Base-by-base conservation (phyloP, 2,888 invertebrate genomes). In the Linnaemya vulpina region DNA sequence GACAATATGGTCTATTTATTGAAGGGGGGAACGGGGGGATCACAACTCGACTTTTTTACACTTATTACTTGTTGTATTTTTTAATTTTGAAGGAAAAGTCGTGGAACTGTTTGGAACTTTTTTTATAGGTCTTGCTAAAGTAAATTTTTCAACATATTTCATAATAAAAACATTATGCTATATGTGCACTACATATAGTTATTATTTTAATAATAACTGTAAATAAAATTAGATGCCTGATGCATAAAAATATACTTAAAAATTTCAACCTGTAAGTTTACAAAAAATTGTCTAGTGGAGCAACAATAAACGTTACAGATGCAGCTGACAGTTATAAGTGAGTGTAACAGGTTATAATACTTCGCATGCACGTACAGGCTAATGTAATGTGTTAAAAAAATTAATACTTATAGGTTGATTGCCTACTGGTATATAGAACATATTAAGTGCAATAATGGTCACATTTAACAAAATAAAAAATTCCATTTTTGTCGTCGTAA, bases 1-100 rank as follows among this genome's bases (percentile, higher is more conserved):
- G 60, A 60, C 35, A 60, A 60, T 60, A 38, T 60, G 35, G 35
- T 17, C 38, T 60, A 35, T 38, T 60, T 60, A 35, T 60, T 60
- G 60, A 60, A 60, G 4, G 38, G 17, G 17, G n/a, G 38, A 60
- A 30, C 30, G 30, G 10, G 17, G 35, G 35, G 9, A 35, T 3
- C 10, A 2, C 58, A 1, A 2, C 35, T 60, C 13, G 15, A 55
- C 25, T 15, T 55, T 55, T 55, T 55, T 25, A 25, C 55, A 55
- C n/a, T n/a, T n/a, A n/a, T 15, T 55, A 30, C 15, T 25, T 25
- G 22, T 55, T 55, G 55, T 55, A 30, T 55, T 55, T 55, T 25
- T 55, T 38, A 30, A 55, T 7, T 55, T 55, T 0, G 22, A 55
- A 43, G 43, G 15, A 43, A 43, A 43, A 43, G 43, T 43, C 13